phyloP scores from a whole-genome alignment of 2,888 invertebrate genomes.

The Folsomia manolachei region DNA sequence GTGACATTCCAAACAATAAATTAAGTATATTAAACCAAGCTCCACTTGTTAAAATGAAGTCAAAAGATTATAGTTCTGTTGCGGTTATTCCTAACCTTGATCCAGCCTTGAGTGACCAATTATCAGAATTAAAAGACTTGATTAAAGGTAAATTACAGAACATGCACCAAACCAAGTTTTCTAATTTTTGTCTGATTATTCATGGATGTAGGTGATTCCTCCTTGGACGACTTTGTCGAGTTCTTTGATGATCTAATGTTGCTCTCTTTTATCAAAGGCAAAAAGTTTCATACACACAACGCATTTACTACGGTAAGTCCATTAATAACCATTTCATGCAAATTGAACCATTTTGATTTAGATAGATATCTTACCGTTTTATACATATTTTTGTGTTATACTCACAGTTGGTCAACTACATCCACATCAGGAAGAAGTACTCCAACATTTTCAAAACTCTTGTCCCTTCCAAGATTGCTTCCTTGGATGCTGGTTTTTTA shows the following conservation, averaged over 20 bases:
- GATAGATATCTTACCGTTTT: no score
- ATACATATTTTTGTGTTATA: no score
- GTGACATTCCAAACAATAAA: no score
- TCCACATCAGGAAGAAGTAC: not conserved
- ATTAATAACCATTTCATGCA: no score
- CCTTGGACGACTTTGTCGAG: not conserved
- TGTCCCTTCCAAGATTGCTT: not conserved
- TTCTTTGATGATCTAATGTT: not conserved
- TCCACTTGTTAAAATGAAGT: no score
- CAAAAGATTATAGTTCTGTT: no score
- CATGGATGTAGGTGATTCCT: not conserved
- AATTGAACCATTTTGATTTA: no score
- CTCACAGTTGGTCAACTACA: not conserved
- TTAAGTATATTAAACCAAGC: no score
- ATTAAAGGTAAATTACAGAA: not conserved
- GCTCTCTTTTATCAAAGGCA: not conserved
- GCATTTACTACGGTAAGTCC: not conserved
- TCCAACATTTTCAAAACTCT: not conserved
- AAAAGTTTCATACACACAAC: not conserved
- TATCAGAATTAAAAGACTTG: not conserved
- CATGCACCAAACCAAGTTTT: not conserved
- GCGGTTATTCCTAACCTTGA: no score
- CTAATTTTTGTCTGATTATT: not conserved
- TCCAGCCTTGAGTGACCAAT: not conserved
- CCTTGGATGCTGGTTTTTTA: not conserved